Base-by-base conservation (phyloP, 2,797 vertebrate genomes). In the Streptopelia turtur region DNA sequence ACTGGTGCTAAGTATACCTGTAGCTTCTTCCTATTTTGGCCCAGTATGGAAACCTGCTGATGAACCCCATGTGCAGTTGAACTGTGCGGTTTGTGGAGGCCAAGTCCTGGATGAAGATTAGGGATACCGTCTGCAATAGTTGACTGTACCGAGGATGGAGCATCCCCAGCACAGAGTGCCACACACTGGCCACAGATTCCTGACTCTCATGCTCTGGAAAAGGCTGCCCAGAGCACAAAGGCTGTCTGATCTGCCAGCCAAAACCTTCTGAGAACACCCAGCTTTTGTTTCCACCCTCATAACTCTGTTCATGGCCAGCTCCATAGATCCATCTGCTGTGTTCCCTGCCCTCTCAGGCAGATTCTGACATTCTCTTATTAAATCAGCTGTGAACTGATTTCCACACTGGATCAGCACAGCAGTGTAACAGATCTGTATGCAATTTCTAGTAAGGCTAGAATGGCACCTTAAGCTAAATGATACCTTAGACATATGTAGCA, bases 201-300 rank as follows among this genome's bases (percentile, higher is more conserved):
- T 22, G 22, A 8, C 4, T 5, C 9, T 81, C 31, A 30, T 0
- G 0, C 11, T 71, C 53, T 87, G 37, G 8, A 55, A 84, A 86
- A 76, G 39, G 13, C 33, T 87, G 25, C 18, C 23, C 33, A 68
- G 60, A 89, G 35, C 35, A 5, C 28, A 49, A 23, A 83, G 24
- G 8, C 18, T 43, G n/a, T 23, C 45, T 78, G 53, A 56, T 4
- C 21, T 86, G 13, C 13, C 20, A 76, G n/a, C 2, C 6, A 3
- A 94, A 93, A 49, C 27, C 33, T 93, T 88, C 57, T 1, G 5
- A 78, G 49, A 39, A 7, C 1, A 13, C 16, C 13, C n/a, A 33
- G 37, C 6, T 70, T 89, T 89, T 68, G 3, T 66, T 66, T 85
- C 39, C 28, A 71, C 7, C 23, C 60, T 59, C 2, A 1, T 64